Evolutionary conservation across 2,888 invertebrate species (phyloP).

Genomic region (Hirtodrosophila alboralis): DNA sequence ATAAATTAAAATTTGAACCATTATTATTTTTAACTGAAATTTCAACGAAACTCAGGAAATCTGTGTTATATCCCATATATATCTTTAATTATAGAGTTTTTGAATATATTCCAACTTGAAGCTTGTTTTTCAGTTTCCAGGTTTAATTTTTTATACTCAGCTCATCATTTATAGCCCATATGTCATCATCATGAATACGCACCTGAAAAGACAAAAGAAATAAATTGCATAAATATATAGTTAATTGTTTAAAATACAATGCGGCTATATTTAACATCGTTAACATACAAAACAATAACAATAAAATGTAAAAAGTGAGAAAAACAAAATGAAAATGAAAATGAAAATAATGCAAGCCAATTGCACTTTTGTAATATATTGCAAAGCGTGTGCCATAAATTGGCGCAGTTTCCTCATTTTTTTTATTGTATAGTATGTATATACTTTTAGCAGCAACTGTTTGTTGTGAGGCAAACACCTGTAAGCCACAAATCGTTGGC

Average conservation of each 20-base stretch:
- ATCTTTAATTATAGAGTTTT: too few species aligned
- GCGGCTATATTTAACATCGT: conserved; percentile 37
- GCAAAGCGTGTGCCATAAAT: conserved; percentile 54
- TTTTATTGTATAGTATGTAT: conserved; percentile 12
- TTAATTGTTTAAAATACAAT: conserved; percentile 53
- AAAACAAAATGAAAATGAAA: conserved; percentile 21
- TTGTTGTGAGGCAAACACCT: conserved; percentile 67
- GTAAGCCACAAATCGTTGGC: conserved; percentile 76
- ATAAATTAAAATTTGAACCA: too few species aligned
- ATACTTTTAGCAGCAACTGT: conserved; percentile 31
- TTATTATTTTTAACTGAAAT: too few species aligned
- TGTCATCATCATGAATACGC: conserved; percentile 46
- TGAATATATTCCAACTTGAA: too few species aligned
- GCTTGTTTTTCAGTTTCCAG: conserved; percentile 12
- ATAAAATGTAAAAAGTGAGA: conserved; percentile 12
- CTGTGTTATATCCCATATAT: too few species aligned
- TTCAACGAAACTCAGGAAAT: too few species aligned
- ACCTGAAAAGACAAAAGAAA: conserved; percentile 64
- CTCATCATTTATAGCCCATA: conserved; percentile 1
- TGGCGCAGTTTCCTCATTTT: conserved; percentile 36
- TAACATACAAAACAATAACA: conserved; percentile 25
- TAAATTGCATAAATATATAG: conserved; percentile 23
- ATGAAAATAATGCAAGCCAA: conserved; percentile 26
- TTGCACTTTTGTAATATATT: conserved; percentile 36
- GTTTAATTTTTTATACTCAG: not conserved